Base-by-base conservation (phyloP, 2,888 invertebrate species). In the Eupelmus urozonus region DNA sequence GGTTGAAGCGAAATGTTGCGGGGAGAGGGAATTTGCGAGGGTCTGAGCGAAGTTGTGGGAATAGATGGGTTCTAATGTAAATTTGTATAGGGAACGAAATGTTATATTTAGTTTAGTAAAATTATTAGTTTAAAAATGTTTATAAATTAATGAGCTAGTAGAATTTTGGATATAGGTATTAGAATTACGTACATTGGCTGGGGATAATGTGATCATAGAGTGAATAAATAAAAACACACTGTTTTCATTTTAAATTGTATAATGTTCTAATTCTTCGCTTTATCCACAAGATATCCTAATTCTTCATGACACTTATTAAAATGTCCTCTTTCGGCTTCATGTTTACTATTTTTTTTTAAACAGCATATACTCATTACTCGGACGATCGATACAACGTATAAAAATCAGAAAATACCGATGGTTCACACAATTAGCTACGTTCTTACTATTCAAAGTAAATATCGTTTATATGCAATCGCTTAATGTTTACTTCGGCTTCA, bases 331-430 rank as follows among this genome's bases (percentile, higher is more conserved):
- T 67, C 67, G 57, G 66, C 65, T 67, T 78, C 29, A 16, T 60
- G 60, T 65, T 63, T 42, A 27, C 51, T 57, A 49, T 69, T 63
- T 71, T 49, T 34, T 27, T 27, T 1, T 49, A 65, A 62, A 76
- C 57, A 72, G 55, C 67, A 60, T n/a, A n/a, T 79, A 76, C 51
- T 67, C 62, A 53, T 78, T 73, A 73, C 49, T 76, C 77, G 71
- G 74, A 80, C 80, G 77, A 80, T 60, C 65, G 80, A 77, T 69
- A 80, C 77, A 80, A 80, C 77, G 80, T 80, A 80, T 80, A 80
- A 80, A 80, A 80, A 80, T 80, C 80, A 80, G 66, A 80, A 80
- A 80, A 80, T 80, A 80, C 71, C 80, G 66, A 78, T 78, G 77
- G 66, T 77, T 77, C 80, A 74, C 74, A 80, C 70, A 80, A 57